Evolutionary conservation across 2,888 invertebrate species (phyloP), one percentile per base, ranked within the genome.

Genomic region (Eupithecia exiguata): DNA sequence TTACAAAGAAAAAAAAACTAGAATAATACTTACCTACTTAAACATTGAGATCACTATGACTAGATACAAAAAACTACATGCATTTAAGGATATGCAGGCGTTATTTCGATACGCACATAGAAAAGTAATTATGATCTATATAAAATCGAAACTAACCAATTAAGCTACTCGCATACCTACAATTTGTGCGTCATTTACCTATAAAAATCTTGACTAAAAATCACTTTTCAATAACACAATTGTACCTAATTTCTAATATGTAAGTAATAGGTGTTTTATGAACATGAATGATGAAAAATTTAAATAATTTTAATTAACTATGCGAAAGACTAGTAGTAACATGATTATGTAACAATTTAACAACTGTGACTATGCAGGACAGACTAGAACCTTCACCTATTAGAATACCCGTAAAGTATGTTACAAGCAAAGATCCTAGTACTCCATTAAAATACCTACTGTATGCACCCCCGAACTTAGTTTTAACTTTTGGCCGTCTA

Each of bases 11-110:
- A 58, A 58, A 58, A 58, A 25, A 61, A 30, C 58, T 16, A 18
- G 46, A n/a, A 46, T 53, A 4, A n/a, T 49, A 49, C 7, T 38
- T 9, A 49, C 7, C 7, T 9, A 49, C 25, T 25, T 61, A 36
- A 5, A 18, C 25, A 14, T 21, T 66, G 66, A 61, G 61, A 69
- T 61, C 69, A 61, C 36, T n/a, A 40, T 69, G 69, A 69, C 69
- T 69, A 69, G 69, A 61, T 36, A 40, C 30, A 40, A 69, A 63
- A 65, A 36, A n/a, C 18, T 38, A 4, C 9, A 36, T 18, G 10
- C 14, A 53, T 30, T 62, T 16, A 21, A 9, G 18, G 62, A 35
- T 62, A 35, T 18, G 21, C 35, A 35, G 35, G 18, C 62, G 62
- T 35, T 62, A 30, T 62, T 25, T 21, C 7, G 21, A 62, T 35